A percentile compares a stretch with the other conserved stretches of the same genome.
Evolutionary conservation across 2,888 invertebrate species (phyloP).

Genomic region (Frankliniella intonsa): DNA sequence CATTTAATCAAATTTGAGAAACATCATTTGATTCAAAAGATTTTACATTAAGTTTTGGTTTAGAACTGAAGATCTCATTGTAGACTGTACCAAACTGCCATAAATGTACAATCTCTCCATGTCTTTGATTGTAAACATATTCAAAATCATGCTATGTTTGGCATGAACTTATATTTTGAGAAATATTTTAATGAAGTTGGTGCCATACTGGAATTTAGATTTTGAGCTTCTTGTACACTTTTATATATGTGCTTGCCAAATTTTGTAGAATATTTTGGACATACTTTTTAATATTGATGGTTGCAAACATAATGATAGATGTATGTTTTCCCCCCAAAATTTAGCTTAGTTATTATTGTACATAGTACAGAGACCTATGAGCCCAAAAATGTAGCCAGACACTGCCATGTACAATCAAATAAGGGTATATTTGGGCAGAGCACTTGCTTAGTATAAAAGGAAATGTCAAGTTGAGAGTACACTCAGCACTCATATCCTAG

Average conservation of each 20-base stretch:
- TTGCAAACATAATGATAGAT: background rate
- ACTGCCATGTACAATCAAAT: conserved; percentile 16
- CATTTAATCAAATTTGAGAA: background rate
- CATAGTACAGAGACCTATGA: background rate
- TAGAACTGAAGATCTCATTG: background rate
- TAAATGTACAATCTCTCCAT: background rate
- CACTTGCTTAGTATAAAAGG: conserved; percentile 17
- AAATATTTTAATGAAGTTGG: background rate
- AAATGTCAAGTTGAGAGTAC: background rate
- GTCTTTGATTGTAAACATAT: background rate
- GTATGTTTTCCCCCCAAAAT: background rate
- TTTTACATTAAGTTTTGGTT: too few relatives aligned
- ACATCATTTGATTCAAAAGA: background rate
- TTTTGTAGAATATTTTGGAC: background rate
- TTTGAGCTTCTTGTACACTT: background rate
- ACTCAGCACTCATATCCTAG: background rate
- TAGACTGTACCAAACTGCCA: background rate
- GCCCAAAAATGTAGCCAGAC: conserved; percentile 7
- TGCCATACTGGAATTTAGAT: background rate
- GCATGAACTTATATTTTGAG: too few relatives aligned
- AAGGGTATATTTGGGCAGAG: conserved; percentile 10
- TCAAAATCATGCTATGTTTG: too few relatives aligned
- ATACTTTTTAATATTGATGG: background rate
- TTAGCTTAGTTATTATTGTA: background rate
- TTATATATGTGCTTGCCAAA: background rate